Conservation (phyloP, 2,113 vertebrate species). For the Tychaedon coryphoeus region DNA sequence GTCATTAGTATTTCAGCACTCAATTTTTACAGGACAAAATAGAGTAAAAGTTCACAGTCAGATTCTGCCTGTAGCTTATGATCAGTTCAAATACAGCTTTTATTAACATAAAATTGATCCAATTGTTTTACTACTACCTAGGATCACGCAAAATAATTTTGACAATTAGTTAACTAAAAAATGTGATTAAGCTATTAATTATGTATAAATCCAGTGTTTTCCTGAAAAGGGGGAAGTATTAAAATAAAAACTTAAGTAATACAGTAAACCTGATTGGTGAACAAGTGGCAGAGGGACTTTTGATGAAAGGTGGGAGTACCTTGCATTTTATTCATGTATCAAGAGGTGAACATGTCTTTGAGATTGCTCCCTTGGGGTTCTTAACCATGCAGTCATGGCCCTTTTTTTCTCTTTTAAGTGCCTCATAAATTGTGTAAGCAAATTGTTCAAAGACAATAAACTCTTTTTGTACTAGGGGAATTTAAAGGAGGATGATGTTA, state of each 20-base stretch:
- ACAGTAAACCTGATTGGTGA: background rate
- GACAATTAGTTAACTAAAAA: background rate
- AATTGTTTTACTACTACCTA: background rate
- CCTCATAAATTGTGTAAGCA: background rate
- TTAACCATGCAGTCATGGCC: background rate
- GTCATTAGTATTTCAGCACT: constrained; percentile 28
- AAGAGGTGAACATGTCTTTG: background rate
- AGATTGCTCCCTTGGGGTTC: background rate
- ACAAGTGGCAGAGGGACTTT: background rate
- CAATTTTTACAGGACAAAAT: background rate
- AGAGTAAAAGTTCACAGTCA: background rate
- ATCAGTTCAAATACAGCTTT: background rate
- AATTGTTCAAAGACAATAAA: background rate
- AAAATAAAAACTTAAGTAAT: background rate
- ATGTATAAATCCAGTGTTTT: background rate
- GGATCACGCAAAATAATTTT: background rate
- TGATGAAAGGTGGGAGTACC: background rate
- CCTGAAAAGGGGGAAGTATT: background rate
- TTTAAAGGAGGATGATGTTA: background rate
- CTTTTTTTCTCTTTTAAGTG: background rate
- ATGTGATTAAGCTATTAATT: background rate
- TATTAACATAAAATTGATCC: background rate
- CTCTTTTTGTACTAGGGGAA: background rate
- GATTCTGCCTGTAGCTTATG: background rate
- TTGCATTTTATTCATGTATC: background rate